phyloP scores from a whole-genome alignment of 2,113 vertebrate genomes.

The Mormyrus iriodes region DNA sequence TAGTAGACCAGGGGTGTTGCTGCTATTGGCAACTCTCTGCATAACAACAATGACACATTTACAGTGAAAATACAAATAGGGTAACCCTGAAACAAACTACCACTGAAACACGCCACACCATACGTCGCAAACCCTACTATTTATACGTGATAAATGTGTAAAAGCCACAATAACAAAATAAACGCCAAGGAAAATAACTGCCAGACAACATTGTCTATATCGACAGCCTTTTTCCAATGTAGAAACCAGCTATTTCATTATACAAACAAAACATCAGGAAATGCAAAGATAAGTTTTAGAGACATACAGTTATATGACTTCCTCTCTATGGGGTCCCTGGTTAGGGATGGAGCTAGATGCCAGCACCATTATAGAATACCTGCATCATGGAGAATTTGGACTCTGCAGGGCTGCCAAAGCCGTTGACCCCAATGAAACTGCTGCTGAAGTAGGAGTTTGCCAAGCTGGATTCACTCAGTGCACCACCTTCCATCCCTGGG shows the following conservation, averaged over 20 bases:
- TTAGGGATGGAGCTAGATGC: conserved; percentile 51
- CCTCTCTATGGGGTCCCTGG: not conserved
- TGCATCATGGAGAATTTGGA: conserved; percentile 97
- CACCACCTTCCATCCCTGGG: conserved; percentile 83
- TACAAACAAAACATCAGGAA: not conserved
- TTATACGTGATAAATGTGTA: not conserved
- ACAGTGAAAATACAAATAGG: not conserved
- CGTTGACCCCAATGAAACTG: conserved; percentile 98
- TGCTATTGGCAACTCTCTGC: conserved; percentile 96
- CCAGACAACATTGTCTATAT: not conserved
- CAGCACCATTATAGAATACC: conserved; percentile 88
- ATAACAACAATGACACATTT: conserved; percentile 37
- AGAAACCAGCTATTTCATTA: not conserved
- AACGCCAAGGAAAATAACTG: not conserved
- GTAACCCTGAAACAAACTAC: not conserved
- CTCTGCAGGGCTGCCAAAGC: conserved; percentile 94
- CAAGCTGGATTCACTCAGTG: conserved; percentile 82
- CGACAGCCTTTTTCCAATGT: not conserved
- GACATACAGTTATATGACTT: not conserved
- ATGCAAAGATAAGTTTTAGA: not conserved
- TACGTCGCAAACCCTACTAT: not conserved
- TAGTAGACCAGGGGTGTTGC: conserved; percentile 94
- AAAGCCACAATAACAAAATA: not conserved
- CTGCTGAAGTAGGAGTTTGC: conserved; percentile 99
- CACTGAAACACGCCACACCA: not conserved